These are phyloP conservation scores for Tholera decimalis DNA, from an alignment of 2,888 invertebrate species.

Conservation along the genomic window DNA sequence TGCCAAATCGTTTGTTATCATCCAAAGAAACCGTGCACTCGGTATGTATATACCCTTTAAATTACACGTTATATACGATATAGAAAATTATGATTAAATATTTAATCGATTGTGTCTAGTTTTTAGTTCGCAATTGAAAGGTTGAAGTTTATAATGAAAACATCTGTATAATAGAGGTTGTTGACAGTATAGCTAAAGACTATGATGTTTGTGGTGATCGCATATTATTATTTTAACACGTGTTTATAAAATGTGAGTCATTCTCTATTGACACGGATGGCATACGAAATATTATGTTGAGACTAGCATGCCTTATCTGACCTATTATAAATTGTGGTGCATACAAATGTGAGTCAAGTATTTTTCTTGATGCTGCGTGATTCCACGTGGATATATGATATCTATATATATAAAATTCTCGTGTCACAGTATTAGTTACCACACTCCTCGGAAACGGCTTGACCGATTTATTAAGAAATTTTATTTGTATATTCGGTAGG, in stretches of 20 bases:
- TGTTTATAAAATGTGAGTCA: conserved; percentile 37
- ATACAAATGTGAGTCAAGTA: background rate
- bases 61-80: too few species aligned
- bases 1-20: too few species aligned
- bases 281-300: conserved; percentile 3
- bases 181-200: conserved; percentile 34
- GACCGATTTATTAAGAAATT: too few species aligned
- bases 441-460: too few species aligned
- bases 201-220: conserved; percentile 40
- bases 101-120: background rate
- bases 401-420: too few species aligned
- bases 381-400: too few species aligned
- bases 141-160: conserved; percentile 17
- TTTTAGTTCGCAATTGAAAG: conserved; percentile 15
- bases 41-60: too few species aligned
- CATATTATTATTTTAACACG: conserved; percentile 45
- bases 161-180: conserved; percentile 26
- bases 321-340: conserved; percentile 8
- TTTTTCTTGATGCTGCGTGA: background rate
- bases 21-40: too few species aligned
- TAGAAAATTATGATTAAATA: background rate
- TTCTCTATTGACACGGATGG: conserved; percentile 9
- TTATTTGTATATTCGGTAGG: too few species aligned
- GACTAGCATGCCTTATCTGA: background rate
- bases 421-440: too few species aligned